Evolutionary conservation across 2,113 vertebrate species (phyloP).

Genomic region (Nannobrachium achirus): DNA sequence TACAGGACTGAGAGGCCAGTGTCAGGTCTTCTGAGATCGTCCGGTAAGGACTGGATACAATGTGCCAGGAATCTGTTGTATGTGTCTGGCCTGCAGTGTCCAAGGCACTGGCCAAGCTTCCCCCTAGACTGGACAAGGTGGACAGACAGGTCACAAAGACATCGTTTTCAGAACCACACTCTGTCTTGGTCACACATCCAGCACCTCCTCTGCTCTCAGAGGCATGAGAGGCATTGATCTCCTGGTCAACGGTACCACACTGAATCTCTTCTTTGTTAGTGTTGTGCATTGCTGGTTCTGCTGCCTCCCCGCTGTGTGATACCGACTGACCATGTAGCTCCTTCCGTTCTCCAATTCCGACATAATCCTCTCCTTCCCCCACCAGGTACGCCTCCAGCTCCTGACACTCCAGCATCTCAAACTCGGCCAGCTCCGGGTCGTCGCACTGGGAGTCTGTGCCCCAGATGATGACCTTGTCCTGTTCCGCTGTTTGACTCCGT

Average conservation of each 20-base stretch:
- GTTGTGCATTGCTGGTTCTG: slow-evolving; percentile 5
- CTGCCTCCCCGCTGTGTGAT: slow-evolving; percentile 4
- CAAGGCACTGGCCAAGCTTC: slow-evolving; percentile 61
- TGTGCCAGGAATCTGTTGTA: slow-evolving; percentile 63
- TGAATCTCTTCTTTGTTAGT: slow-evolving; percentile 18
- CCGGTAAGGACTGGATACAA: slow-evolving; percentile 56
- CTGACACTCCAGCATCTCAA: slow-evolving; percentile 82
- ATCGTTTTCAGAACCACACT: slow-evolving; percentile 75
- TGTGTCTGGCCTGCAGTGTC: slow-evolving; percentile 58
- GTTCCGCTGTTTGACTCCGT: slow-evolving; percentile 48
- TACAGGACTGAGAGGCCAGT: slow-evolving; percentile 63
- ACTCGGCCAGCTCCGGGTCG: slow-evolving; percentile 81
- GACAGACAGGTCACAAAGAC: slow-evolving; percentile 77
- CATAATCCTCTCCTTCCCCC: slow-evolving; percentile 67
- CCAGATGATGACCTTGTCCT: slow-evolving; percentile 76
- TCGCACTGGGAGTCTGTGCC: slow-evolving; percentile 77
- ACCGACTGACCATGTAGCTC: slow-evolving; percentile 2
- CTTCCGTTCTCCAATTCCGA: slow-evolving; percentile 42
- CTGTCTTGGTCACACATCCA: slow-evolving; percentile 39
- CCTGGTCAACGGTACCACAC: slow-evolving; percentile 26
- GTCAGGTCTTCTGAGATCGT: slow-evolving; percentile 74
- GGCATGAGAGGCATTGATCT: slow-evolving; percentile 25
- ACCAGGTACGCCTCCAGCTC: slow-evolving; percentile 77
- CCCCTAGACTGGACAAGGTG: slow-evolving; percentile 63
- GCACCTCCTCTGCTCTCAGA: slow-evolving; percentile 42